These are phyloP conservation scores for Lasioglossum vierecki DNA, from an alignment of 2,888 invertebrate genomes.

Conservation along the genomic window DNA sequence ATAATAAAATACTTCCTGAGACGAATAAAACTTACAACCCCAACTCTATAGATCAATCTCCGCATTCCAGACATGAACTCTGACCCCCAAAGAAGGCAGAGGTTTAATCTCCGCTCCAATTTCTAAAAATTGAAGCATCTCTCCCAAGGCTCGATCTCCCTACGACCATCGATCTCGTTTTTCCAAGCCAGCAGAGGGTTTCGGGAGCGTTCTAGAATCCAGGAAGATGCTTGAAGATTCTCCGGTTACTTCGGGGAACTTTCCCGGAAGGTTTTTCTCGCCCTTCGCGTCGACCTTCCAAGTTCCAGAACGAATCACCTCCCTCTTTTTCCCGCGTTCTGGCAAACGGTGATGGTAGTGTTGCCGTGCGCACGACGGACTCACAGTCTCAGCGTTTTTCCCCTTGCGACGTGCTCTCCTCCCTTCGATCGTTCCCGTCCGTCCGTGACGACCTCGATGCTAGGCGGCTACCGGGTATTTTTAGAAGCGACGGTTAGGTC, in stretches of 20 bases:
- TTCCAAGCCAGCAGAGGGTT: neutral
- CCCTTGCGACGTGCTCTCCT: conserved; percentile 25
- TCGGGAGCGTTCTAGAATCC: neutral
- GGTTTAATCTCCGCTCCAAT: neutral
- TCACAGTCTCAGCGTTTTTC: conserved; percentile 47
- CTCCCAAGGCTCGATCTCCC: neutral
- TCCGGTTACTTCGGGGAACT: neutral
- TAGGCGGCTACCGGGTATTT: conserved; percentile 62
- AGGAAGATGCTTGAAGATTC: neutral
- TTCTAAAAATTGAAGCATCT: neutral
- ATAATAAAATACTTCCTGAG: too few relatives aligned
- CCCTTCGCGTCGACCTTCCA: neutral
- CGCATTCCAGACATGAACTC: too few relatives aligned
- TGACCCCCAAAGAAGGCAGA: neutral
- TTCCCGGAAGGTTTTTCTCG: neutral
- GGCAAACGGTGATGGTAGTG: neutral
- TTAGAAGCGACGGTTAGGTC: conserved; percentile 59
- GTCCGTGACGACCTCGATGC: conserved; percentile 65
- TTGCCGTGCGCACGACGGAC: neutral
- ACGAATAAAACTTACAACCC: neutral
- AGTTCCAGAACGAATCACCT: neutral
- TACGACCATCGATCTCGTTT: neutral
- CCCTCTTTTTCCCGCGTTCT: neutral
- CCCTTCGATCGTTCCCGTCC: conserved; percentile 59
- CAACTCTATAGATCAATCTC: neutral